Base-by-base conservation (phyloP, 2,113 vertebrate species). In the Lota lota region DNA sequence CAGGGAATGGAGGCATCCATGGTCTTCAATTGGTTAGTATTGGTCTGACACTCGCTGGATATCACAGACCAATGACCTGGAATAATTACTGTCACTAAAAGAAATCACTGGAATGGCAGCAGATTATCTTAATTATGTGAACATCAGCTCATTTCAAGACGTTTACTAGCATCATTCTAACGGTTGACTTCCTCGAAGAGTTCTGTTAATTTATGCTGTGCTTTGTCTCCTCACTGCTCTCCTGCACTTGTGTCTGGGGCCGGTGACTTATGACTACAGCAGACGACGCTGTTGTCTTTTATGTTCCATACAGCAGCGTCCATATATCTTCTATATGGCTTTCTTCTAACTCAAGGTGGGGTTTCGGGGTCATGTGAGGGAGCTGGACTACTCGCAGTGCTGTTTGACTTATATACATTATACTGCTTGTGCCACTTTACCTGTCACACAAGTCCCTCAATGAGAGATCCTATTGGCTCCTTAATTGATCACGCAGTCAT, bases 221-320 rank as follows among this genome's bases (percentile, higher is more conserved):
- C 66, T 78, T 65, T 67, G 83, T 83, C 70, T 66, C 77, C 72
- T 56, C 33, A 40, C 75, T 64, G 59, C 70, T 81, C 71, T 68
- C 73, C 66, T 72, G 8, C 24, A 33, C 14, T 11, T 51, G 12
- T 61, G 57, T 68, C 67, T 47, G 22, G 70, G 71, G 24, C 28
- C 19, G 22, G 47, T 79, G 76, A 79, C 70, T 79, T 78, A 75
- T 57, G 61, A 57, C 67, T 65, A 6, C 62, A 70, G 69, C 77
- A 75, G 68, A 63, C 74, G 69, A 61, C 72, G n/a, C 53, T 70
- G 75, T 40, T 0, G 65, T 53, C 69, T 78, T 82, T 84, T 67
- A 76, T 67, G 66, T 80, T 76, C 67, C 76, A 19, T 24, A 53
- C 72, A 77, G 77, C 74, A 65, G 61, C 70, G 73, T 79, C 73